Percentiles rank a stretch among this genome's conserved stretches.
These are phyloP conservation scores for Lepilemur ruficaudatus DNA, from an alignment of 2,797 vertebrate species.

Conservation along the genomic window DNA sequence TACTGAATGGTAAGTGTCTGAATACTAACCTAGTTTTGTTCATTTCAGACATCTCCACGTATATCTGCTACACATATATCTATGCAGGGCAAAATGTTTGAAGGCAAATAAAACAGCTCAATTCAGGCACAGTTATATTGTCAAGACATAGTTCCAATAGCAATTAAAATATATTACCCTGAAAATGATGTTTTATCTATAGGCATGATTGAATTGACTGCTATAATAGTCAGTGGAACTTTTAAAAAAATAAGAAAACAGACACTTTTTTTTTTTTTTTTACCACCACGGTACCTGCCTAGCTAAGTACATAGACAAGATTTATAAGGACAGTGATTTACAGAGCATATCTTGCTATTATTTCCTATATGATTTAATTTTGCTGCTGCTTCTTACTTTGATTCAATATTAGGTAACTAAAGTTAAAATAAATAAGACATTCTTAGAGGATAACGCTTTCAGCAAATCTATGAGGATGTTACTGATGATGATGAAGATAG, in stretches of 20 bases:
- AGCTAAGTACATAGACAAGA: neutral
- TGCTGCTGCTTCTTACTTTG: neutral
- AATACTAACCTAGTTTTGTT: neutral
- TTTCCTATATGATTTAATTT: neutral
- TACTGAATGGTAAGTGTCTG: neutral
- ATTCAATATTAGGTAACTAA: neutral
- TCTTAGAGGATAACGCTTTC: neutral
- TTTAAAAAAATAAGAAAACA: neutral
- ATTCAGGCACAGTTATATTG: neutral
- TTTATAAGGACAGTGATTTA: neutral
- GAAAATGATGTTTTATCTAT: constrained; percentile 31
- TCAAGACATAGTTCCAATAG: neutral
- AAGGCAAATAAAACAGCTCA: neutral
- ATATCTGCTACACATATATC: neutral
- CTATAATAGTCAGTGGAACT: neutral
- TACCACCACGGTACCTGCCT: neutral
- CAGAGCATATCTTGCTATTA: neutral
- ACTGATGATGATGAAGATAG: neutral
- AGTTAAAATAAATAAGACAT: neutral
- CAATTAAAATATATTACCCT: constrained; percentile 55
- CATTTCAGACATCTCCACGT: neutral
- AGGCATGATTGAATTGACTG: neutral
- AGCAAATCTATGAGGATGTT: neutral
- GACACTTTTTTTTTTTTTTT: neutral
- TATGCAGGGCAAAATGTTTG: neutral